Evolutionary conservation across 1,140 invertebrate species (phyloP), one percentile per base, ranked within the genome.

Genomic region (Rhagoletis zephyria): DNA sequence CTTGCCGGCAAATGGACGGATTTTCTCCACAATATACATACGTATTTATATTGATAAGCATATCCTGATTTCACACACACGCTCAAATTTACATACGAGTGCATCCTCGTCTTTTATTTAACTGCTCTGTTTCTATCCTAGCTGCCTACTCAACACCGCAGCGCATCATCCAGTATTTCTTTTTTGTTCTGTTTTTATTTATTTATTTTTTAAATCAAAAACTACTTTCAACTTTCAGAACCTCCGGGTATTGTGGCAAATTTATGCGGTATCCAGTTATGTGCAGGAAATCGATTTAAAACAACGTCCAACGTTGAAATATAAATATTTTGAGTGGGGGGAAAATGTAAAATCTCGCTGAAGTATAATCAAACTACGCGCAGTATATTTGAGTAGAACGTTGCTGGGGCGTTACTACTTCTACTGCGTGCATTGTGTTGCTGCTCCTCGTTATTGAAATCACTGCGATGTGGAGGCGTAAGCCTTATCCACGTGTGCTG

Each of bases 191-290:
- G 42, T 74, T 74, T 74, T 12, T 42, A 74, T 74, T 74, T 30
- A 30, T 30, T 30, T n/a, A n/a, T n/a, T 30, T 30, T 30, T 30
- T 74, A 45, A 74, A 74, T 74, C 67, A 74, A 74, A 74, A 48
- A 48, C 42, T 42, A 74, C 67, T 74, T 74, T 74, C 40, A 45
- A 16, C 42, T 14, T 3, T 67, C 7, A 67, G 65, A 19, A 67
- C 65, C 65, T 30, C n/a, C 12, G 65, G 7, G 30, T 30, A 48
- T 4, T 48, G 67, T n/a, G 42, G 42, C 12, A 74, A 74, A 74
- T 74, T 74, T 74, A 74, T 74, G 67, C 67, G 67, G 10, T 42
- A 45, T 16, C 14, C 67, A n/a, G 3, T 48, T 74, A 6, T 74
- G 42, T 48, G 67, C 16, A 45, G 45, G 40, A 45, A 45, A 45